Base-by-base conservation (phyloP, 64 coral and sea anemone species). In the Actinia tenebrosa region DNA sequence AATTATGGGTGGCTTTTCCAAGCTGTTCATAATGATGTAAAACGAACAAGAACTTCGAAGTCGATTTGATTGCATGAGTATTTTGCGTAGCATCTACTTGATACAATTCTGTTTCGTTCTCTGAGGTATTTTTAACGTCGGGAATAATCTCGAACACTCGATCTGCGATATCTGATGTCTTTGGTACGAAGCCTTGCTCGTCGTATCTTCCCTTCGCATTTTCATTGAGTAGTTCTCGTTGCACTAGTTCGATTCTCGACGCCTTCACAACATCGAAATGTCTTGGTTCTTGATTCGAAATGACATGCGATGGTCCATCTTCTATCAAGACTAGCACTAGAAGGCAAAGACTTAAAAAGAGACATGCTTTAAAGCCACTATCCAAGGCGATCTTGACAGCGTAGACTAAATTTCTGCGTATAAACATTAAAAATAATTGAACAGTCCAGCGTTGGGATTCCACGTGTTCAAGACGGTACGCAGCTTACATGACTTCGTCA, bases 1-100 rank as follows among this genome's bases (percentile, higher is more conserved):
- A 83, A 84, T 99, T 99, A 72, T 99, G 91, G 56, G 97, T 99
- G 26, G 97, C 94, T 88, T 99, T 99, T 50, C 93, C 89, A 25
- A 99, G 86, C 54, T 99, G 97, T 88, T 99, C 97, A 68, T 99
- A 99, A 88, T 99, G 97, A 84, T 95, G 89, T 37, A 99, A 71
- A 45, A 95, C 93, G 79, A 95, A 95, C 30, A 99, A 60, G 80
- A 89, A 99, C 47, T 92, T 95, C 56, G 86, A 44, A 68, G 80
- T 82, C 22, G 71, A 46, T 19, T 85, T 85, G 15, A 81, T 81
- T 16, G 43, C 16, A 47, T 18, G 44, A 22, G 83, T 25, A 44
- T 53, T 26, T 11, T 68, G 59, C 4, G 64, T 84, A 16, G 80
- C 78, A 43, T 92, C 91, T n/a, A 92, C 82, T 50, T 88, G 86